Evolutionary conservation across 2,797 vertebrate genomes (phyloP), one percentile per base, ranked within the genome.

Genomic region (Phoebastria nigripes): DNA sequence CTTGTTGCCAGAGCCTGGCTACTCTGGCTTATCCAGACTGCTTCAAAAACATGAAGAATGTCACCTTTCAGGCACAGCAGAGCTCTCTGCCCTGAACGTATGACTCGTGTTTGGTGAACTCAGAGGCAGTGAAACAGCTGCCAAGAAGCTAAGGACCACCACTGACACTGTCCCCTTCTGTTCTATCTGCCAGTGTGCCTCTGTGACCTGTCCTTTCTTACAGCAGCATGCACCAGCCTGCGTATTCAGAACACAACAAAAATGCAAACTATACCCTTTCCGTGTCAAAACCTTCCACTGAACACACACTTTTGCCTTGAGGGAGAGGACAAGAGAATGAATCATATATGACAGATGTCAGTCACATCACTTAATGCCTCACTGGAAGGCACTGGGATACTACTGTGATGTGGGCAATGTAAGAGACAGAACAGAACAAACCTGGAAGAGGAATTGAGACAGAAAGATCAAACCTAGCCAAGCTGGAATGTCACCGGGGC

Each of bases 281-380:
- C 65, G 12, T 0, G 10, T 90, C 89, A 86, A 15, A 96, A 52
- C 51, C 39, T 72, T 88, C 71, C 72, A 58, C 82, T 93, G 89
- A 93, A 83, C 76, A 65, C 67, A 71, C 15, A 9, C 39, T 83
- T 46, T 8, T 89, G 92, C 94, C 93, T 62, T 5, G 31, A 81
- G 79, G 89, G 61, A 96, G 92, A 92, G 35, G 35, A 69, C 76
- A 82, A 63, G 78, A 12, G 37, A 61, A 82, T 2, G 42, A 76
- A 96, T 89, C 4, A 2, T 76, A 42, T 70, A 24, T 88, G 95
- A 79, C 96, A 96, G 90, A 86, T 82, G 92, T 86, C 96, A 96
- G 89, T 97, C 95, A 96, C 89, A 86, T 95, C 42, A 15, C 76
- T 88, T 83, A 91, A 96, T 9, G 96, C 90, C 80, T 93, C 94